Base-by-base conservation (phyloP, 2,888 invertebrate species). In the Belgica antarctica region DNA sequence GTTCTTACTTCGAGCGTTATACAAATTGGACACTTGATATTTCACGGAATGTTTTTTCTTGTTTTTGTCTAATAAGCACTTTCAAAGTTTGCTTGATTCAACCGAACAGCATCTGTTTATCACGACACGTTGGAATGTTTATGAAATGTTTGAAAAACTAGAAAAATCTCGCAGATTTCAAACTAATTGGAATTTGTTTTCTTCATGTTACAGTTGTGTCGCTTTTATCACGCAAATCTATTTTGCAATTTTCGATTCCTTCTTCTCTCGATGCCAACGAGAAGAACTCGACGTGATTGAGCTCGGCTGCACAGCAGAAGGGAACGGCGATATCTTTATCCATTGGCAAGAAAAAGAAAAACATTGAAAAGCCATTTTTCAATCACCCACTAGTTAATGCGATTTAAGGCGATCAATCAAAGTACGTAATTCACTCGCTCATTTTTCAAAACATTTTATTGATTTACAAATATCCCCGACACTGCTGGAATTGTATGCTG, bases 371-470 rank as follows among this genome's bases (percentile, higher is more conserved):
- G 28, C 68, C 28, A 68, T 68, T 68, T 31, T 68, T 68, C 68
- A 68, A 34, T 68, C 68, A 68, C 68, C 68, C 68, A 68, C 68
- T 17, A 68, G 47, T 31, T 34, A 65, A 65, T 59, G 59, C 59
- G 59, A 15, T 27, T 65, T 57, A 10, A 22, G 27, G 22, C 46
- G 57, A 68, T 68, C 68, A 68, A 68, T 68, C 68, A 57, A 31
- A 68, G 12, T 28, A 31, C 17, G 52, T 22, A 52, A 27, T 62
- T 65, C 24, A 57, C 28, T 31, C 52, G 57, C 52, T 66, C 52
- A 66, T 68, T 68, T 57, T 31, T 68, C 68, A 68, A 12, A 52
- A 22, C 52, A 52, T 12, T 52, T 52, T 52, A 52, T 52, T 52
- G 52, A 52, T 52, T 52, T 17, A 22, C 52, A 52, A 41, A n/a